A percentile compares a stretch with the other conserved stretches of the same genome.
Evolutionary conservation across 2,797 vertebrate genomes (phyloP).

Genomic region (Pachyuromys duprasi): DNA sequence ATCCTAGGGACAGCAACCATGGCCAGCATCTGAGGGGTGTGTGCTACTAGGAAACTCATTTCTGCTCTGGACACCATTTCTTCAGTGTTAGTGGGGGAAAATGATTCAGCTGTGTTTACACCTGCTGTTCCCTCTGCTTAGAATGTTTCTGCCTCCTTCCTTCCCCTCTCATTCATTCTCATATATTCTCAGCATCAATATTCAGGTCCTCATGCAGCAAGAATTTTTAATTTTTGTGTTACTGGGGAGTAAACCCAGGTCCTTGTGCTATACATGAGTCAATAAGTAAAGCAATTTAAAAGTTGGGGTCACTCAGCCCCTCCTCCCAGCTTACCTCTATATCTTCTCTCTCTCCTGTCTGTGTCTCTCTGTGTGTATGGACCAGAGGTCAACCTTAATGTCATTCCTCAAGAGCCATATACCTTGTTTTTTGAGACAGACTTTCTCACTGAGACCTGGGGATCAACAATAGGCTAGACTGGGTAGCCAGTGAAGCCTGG

Average conservation of each 20-base stretch:
- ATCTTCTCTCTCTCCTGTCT: neutral
- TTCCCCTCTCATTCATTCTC: neutral
- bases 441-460: neutral
- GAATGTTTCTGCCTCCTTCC: neutral
- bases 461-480: neutral
- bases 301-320: neutral
- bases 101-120: neutral
- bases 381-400: neutral
- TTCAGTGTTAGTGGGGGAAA: neutral
- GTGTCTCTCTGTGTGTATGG: neutral
- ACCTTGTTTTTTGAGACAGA: neutral
- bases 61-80: neutral
- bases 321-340: neutral
- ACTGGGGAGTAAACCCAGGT: neutral
- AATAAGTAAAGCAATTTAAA: neutral
- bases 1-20: neutral
- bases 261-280: neutral
- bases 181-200: no score
- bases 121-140: neutral
- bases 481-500: neutral
- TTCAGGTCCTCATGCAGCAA: no score
- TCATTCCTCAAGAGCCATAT: neutral
- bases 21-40: neutral
- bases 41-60: neutral
- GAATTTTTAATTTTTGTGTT: neutral